phyloP scores from a whole-genome alignment of 2,888 invertebrate genomes.

The Rotaria socialis region DNA sequence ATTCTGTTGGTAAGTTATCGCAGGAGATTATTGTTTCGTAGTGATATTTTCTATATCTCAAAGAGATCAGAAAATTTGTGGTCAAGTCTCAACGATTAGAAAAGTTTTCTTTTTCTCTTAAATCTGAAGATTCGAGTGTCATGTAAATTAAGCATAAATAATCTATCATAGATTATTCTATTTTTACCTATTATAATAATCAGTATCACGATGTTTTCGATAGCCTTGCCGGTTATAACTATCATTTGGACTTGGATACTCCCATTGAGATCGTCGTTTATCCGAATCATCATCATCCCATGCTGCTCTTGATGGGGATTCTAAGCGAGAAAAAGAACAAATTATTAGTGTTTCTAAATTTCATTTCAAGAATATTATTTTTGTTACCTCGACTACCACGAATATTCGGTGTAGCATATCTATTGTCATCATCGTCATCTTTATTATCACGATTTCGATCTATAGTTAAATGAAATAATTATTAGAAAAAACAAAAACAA shows the following conservation, averaged over 20 bases:
- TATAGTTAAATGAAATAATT: background rate
- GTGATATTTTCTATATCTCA: no score
- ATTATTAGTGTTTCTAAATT: no score
- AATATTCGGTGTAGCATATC: conserved; percentile 9
- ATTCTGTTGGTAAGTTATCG: no score
- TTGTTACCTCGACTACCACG: background rate
- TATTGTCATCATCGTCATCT: background rate
- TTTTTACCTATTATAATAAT: background rate
- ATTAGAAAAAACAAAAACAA: background rate
- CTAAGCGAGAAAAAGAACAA: background rate
- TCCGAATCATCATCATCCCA: conserved; percentile 18
- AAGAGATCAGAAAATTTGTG: no score
- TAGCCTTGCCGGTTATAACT: background rate
- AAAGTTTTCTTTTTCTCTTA: no score
- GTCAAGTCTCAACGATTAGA: no score
- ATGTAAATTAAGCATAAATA: no score
- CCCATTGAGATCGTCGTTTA: background rate
- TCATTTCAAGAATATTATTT: background rate
- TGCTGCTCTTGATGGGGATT: background rate
- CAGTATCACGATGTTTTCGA: background rate
- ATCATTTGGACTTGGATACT: background rate
- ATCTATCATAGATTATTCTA: background rate
- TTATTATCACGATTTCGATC: background rate
- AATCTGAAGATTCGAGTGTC: no score
- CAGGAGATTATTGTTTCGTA: no score